Evolutionary conservation across 1,140 invertebrate genomes (phyloP).

Genomic region (Stenopsyche tienmushanensis): DNA sequence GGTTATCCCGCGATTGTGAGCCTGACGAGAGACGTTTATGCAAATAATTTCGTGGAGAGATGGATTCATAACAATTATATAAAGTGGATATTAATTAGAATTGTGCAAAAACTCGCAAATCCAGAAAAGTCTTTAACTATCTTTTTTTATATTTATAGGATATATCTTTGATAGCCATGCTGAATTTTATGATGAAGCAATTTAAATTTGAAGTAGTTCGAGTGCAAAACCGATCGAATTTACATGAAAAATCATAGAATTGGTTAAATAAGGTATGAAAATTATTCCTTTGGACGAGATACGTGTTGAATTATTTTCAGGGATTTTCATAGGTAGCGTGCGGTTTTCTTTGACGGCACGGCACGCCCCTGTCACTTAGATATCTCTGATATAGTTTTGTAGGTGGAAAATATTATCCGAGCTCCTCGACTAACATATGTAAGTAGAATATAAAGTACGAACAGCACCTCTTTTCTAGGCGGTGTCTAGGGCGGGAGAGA

Average conservation of each 20-base stretch:
- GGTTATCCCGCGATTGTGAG: no score
- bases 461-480: background rate
- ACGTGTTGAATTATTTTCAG: background rate
- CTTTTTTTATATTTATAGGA: no score
- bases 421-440: constrained; percentile 13
- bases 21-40: no score
- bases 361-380: constrained; percentile 18
- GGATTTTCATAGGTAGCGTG: background rate
- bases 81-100: no score
- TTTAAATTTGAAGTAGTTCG: background rate
- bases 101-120: no score
- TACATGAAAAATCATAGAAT: background rate
- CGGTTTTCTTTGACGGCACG: constrained; percentile 5
- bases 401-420: constrained; percentile 39
- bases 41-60: no score
- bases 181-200: background rate
- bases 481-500: background rate
- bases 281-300: background rate
- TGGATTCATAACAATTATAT: no score
- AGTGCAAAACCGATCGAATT: background rate
- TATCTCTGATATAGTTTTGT: constrained; percentile 29
- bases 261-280: background rate
- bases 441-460: constrained; percentile 13
- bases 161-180: background rate
- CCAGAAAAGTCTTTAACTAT: no score